These are phyloP conservation scores for Augochlora pura DNA, from an alignment of 1,140 invertebrate genomes.

Conservation along the genomic window DNA sequence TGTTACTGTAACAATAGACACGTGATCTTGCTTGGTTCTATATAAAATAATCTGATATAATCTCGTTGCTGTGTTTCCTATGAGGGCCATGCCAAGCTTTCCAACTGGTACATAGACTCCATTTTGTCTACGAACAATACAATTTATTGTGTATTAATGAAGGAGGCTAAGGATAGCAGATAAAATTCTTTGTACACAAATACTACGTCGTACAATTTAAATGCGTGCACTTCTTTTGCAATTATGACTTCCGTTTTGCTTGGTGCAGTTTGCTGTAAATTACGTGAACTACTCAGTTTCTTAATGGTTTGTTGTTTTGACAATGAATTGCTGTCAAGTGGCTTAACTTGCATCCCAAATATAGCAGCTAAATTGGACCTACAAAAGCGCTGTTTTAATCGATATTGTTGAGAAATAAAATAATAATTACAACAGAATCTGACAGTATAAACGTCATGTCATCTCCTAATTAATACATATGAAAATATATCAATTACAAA, in stretches of 20 bases:
- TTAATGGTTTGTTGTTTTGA: constrained; percentile 29
- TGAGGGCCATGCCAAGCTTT: constrained; percentile 74
- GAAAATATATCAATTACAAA: neutral
- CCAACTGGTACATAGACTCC: constrained; percentile 70
- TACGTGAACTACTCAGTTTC: constrained; percentile 46
- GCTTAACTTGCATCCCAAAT: constrained; percentile 61
- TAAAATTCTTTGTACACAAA: too few species aligned
- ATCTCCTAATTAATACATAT: neutral
- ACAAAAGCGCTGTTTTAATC: constrained; percentile 14
- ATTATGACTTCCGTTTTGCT: constrained; percentile 71
- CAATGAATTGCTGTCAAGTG: constrained; percentile 16
- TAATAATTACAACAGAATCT: neutral
- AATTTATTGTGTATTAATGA: constrained; percentile 25
- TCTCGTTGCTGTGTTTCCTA: constrained; percentile 65
- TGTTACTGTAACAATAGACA: constrained; percentile 71
- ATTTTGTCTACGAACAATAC: constrained; percentile 67
- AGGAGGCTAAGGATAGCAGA: constrained; percentile 3
- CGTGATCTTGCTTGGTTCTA: constrained; percentile 70
- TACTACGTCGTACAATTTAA: constrained; percentile 67
- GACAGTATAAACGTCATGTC: constrained; percentile 10
- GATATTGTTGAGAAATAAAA: constrained; percentile 2
- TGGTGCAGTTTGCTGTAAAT: constrained; percentile 40
- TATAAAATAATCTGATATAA: constrained; percentile 76
- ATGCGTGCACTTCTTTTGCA: constrained; percentile 73
- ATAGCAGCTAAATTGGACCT: constrained; percentile 72